Evolutionary conservation across 2,113 vertebrate species (phyloP).

Genomic region (Spheniscus mendiculus): DNA sequence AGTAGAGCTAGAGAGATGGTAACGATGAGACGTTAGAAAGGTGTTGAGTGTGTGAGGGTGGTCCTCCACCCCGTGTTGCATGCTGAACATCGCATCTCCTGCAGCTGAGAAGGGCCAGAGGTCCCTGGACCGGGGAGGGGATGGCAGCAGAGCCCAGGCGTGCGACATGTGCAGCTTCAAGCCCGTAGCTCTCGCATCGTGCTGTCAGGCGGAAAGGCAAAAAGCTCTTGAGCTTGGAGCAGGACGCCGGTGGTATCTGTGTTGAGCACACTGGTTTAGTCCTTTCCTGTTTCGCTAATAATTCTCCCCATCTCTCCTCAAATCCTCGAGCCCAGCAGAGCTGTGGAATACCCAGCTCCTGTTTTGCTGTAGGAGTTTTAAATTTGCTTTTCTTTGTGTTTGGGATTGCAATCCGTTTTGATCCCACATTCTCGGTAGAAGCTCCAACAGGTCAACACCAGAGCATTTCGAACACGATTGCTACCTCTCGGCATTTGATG

Average conservation of each 20-base stretch:
- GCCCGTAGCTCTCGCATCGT: rapidly evolving
- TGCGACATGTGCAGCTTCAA: rapidly evolving
- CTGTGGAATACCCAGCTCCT: neutral
- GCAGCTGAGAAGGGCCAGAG: neutral
- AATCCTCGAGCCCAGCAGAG: neutral
- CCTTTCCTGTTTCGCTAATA: neutral
- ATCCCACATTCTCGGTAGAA: rapidly evolving
- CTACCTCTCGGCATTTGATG: neutral
- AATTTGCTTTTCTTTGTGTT: neutral
- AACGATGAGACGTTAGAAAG: rapidly evolving
- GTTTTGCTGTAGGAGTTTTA: neutral
- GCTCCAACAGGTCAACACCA: neutral
- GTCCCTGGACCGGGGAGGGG: neutral
- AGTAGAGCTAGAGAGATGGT: neutral
- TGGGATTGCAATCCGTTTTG: neutral
- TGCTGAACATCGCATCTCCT: neutral
- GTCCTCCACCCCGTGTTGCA: neutral
- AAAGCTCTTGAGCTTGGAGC: neutral
- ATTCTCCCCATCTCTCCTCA: neutral
- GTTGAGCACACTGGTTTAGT: neutral
- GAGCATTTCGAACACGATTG: neutral
- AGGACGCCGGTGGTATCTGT: neutral
- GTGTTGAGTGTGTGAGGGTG: too few species aligned
- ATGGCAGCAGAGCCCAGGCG: neutral
- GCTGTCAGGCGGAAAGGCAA: neutral